Percentiles rank a stretch among this genome's conserved stretches.
Evolutionary conservation across 1,140 invertebrate genomes (phyloP).

Genomic region (Brachionus sp.): DNA sequence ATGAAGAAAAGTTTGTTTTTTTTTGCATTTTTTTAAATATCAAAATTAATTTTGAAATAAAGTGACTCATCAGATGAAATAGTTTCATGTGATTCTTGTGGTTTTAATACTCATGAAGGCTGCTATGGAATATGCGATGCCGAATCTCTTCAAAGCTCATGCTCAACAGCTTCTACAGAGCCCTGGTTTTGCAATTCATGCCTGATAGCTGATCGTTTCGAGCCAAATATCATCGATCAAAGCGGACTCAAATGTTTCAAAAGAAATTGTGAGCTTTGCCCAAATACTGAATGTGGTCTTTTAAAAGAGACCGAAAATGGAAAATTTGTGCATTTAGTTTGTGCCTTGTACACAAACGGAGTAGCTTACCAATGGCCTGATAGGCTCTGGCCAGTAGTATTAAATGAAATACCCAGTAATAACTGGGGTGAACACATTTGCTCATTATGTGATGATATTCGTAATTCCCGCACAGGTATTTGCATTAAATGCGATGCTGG

Average conservation of each 20-base stretch:
- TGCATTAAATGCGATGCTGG: conserved; percentile 45
- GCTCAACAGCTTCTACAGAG: conserved; percentile 25
- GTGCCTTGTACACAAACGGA: conserved; percentile 28
- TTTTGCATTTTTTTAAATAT: background rate
- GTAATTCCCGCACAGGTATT: conserved; percentile 20
- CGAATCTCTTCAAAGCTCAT: background rate
- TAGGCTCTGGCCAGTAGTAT: conserved; percentile 41
- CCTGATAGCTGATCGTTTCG: background rate
- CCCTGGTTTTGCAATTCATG: conserved; percentile 44
- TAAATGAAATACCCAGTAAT: conserved; percentile 2
- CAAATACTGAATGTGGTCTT: conserved; percentile 41
- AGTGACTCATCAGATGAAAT: conserved; percentile 33
- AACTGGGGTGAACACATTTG: conserved; percentile 37
- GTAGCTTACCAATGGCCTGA: conserved; percentile 35
- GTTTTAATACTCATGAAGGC: conserved; percentile 39
- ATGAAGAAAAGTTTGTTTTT: conserved; percentile 19
- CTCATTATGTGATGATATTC: conserved; percentile 36
- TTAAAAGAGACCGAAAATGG: conserved; percentile 37
- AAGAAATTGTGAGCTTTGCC: conserved; percentile 40
- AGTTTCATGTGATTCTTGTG: conserved; percentile 39
- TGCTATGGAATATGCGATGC: conserved; percentile 34
- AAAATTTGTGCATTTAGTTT: conserved; percentile 44
- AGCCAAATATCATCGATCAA: background rate
- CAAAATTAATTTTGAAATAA: background rate
- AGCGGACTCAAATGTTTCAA: background rate